Evolutionary conservation across 2,797 vertebrate species (phyloP).

Genomic region (Lagocephalus sceleratus): DNA sequence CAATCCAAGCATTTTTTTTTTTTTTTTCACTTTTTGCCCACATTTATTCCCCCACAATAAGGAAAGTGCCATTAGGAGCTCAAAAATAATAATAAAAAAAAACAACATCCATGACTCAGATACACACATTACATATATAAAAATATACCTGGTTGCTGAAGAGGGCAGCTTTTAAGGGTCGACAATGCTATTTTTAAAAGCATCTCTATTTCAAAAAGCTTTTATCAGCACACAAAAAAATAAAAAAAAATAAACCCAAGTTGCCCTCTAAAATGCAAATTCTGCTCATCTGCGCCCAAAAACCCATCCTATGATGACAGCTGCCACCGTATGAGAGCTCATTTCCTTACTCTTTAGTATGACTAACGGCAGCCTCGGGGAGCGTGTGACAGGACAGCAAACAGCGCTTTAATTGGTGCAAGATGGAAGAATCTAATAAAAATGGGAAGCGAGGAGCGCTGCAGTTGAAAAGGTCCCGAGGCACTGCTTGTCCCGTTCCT

Average conservation of each 20-base stretch:
- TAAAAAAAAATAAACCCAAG: no score
- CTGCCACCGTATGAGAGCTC: conserved; percentile 27
- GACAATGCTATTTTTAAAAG: neutral
- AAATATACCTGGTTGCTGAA: no score
- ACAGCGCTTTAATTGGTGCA: conserved; percentile 17
- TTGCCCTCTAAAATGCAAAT: no score
- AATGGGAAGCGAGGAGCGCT: conserved; percentile 20
- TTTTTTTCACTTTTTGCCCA: neutral
- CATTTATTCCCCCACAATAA: neutral
- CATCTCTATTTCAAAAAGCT: conserved; percentile 1
- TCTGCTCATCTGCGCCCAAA: neutral
- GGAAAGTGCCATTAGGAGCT: neutral
- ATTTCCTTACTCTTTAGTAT: conserved; percentile 19
- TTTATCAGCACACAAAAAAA: neutral
- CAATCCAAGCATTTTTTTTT: neutral
- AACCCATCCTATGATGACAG: conserved; percentile 26
- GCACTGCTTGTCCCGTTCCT: conserved; percentile 45
- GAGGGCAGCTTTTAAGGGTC: neutral
- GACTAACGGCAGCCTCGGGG: conserved; percentile 27
- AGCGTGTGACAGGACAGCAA: conserved; percentile 35
- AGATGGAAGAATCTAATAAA: conserved; percentile 5
- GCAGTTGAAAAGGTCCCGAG: conserved; percentile 34
- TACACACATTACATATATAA: no score
- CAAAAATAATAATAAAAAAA: neutral
- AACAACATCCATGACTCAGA: neutral